Base-by-base conservation (phyloP, 2,113 vertebrate genomes). In the Gobius niger region DNA sequence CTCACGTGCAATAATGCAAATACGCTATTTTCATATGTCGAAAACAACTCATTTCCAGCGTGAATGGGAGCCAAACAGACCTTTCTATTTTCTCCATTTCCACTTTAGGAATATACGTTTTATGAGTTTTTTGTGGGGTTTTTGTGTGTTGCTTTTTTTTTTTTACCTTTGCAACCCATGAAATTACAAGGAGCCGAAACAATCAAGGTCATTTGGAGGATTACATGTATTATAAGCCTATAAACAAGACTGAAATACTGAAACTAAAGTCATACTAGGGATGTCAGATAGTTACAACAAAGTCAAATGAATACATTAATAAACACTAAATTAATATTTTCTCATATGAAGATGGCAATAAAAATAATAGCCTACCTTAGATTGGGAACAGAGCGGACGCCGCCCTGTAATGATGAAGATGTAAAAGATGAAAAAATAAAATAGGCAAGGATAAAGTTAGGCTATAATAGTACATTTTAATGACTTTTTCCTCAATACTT, bases 351-450 rank as follows among this genome's bases (percentile, higher is more conserved):
- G 74, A 87, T 82, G 85, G 81, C 81, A 63, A 56, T 76, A 47
- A 49, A 80, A 77, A 76, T 16, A 40, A 52, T 68, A 80, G 65
- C 82, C 12, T 89, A 93, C 93, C 91, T 80, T 73, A 42, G 70
- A 63, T 73, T 74, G 84, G 82, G 92, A 90, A 91, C 92, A 88
- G 92, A 87, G 54, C 53, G 72, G 91, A 94, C 93, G 92, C 93
- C 93, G 93, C 93, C 93, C 93, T 94, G 90, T 51, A 87, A 60
- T 49, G 15, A 6, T 47, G 14, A 6, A 12, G 15, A 7, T 49
- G 7, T 14, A n/a, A n/a, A n/a, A n/a, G 24, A 4, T 34, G 3
- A 14, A 7, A 54, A 86, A 34, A 85, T 14, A 90, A 7, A 0
- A 56, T 44, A 77, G 7, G 66, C 70, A 88, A 82, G 14, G 0